These are phyloP conservation scores for Cosmorhoe ocellata DNA, from an alignment of 2,888 invertebrate species.

Conservation along the genomic window DNA sequence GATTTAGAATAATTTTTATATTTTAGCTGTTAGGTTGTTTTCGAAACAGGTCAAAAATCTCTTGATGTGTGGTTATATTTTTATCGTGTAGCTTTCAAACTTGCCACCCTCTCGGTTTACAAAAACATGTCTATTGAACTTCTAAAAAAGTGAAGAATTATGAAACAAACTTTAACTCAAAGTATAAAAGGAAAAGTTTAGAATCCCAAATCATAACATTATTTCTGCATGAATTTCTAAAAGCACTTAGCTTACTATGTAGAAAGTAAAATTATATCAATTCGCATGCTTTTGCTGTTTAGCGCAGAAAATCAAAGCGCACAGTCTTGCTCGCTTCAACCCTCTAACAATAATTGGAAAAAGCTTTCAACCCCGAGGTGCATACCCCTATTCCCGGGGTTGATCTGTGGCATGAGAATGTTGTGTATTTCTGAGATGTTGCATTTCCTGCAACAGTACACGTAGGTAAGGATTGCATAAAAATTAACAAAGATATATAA, in stretches of 20 bases:
- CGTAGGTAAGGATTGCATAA: slow-evolving; percentile 58
- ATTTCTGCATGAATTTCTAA: slow-evolving; percentile 12
- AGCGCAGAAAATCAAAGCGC: slow-evolving; percentile 27
- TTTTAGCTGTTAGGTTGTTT: neutral
- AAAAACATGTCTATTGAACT: too few relatives aligned
- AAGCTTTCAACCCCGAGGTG: slow-evolving; percentile 53
- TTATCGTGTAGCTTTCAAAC: neutral
- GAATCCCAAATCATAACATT: slow-evolving; percentile 6
- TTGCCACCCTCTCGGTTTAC: too few relatives aligned
- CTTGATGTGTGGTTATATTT: neutral
- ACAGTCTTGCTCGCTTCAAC: slow-evolving; percentile 21
- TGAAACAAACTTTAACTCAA: too few relatives aligned
- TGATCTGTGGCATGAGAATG: slow-evolving; percentile 56
- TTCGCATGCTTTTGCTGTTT: slow-evolving; percentile 26
- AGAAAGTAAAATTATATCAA: slow-evolving; percentile 22
- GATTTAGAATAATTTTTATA: slow-evolving; percentile 6
- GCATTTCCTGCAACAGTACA: slow-evolving; percentile 64
- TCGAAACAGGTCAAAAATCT: neutral
- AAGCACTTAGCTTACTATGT: slow-evolving; percentile 5
- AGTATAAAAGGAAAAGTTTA: slow-evolving; percentile 1
- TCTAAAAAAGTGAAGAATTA: too few relatives aligned
- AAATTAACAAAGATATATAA: neutral
- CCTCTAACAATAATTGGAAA: slow-evolving; percentile 50
- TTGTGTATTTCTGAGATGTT: slow-evolving; percentile 54
- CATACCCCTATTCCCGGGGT: slow-evolving; percentile 41